phyloP scores from a whole-genome alignment of 2,888 invertebrate genomes.

The Ganaspis brasiliensis region DNA sequence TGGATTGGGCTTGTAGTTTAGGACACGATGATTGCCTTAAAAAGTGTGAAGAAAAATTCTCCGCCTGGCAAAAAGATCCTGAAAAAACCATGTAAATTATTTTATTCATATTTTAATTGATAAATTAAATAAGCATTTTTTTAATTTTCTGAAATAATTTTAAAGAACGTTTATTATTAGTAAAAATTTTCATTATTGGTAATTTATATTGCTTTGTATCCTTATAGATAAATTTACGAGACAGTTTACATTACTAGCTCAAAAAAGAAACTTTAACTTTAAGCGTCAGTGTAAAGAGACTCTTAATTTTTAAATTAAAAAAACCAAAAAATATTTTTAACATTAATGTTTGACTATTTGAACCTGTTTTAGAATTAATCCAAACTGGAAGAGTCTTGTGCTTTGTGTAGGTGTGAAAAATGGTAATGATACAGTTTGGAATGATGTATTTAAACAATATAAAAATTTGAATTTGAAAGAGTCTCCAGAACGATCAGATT shows the following conservation, averaged over 20 bases:
- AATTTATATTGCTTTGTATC: neutral
- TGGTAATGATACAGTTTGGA: conserved; percentile 37
- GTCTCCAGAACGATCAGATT: too few relatives aligned
- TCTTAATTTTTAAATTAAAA: too few relatives aligned
- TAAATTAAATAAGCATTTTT: neutral
- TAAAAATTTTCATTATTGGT: too few relatives aligned
- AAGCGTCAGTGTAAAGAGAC: too few relatives aligned
- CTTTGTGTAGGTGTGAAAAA: conserved; percentile 5
- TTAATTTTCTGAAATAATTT: too few relatives aligned
- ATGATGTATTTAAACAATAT: neutral
- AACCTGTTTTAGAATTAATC: conserved; percentile 30
- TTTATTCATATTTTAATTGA: neutral
- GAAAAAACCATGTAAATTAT: neutral
- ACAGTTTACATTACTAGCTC: too few relatives aligned
- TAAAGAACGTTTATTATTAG: too few relatives aligned
- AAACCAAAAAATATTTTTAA: too few relatives aligned
- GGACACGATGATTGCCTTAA: conserved; percentile 83
- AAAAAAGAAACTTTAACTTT: too few relatives aligned
- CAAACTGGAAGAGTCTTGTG: conserved; percentile 25
- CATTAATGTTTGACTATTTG: neutral
- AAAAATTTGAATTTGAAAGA: neutral
- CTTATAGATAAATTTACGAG: neutral
- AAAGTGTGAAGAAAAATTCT: neutral
- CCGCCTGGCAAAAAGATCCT: neutral
- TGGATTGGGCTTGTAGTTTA: conserved; percentile 86